Evolutionary conservation across 1,140 invertebrate genomes (phyloP).

Genomic region (Sycophaga agraensis): DNA sequence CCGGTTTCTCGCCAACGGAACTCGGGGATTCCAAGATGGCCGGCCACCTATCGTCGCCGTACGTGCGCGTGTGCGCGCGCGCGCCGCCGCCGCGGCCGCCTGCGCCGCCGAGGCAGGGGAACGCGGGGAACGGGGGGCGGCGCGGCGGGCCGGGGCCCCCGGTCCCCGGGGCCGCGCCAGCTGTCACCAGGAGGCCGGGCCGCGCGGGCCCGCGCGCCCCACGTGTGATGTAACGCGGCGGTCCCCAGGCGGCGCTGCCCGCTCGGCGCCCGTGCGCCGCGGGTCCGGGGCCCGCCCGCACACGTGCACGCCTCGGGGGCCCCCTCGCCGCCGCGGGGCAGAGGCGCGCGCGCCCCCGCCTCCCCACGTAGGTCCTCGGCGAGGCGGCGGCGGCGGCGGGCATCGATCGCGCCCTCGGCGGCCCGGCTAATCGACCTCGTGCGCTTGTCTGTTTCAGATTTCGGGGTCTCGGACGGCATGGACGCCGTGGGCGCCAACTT

Average conservation of each 20-base stretch:
- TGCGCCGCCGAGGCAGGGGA: too few species aligned
- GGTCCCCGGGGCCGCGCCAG: too few species aligned
- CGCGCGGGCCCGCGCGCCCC: too few species aligned
- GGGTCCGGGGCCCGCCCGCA: too few species aligned
- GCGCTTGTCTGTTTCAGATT: conserved; percentile 50
- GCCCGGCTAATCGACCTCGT: neutral
- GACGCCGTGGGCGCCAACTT: conserved; percentile 55
- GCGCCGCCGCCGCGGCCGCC: neutral
- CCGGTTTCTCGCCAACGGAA: conserved; percentile 43
- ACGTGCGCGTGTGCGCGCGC: neutral
- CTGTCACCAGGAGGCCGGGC: too few species aligned
- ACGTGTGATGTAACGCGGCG: neutral
- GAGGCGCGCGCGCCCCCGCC: neutral
- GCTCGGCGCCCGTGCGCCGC: too few species aligned
- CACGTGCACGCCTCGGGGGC: too few species aligned
- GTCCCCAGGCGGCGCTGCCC: too few species aligned
- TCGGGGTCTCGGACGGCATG: conserved; percentile 55
- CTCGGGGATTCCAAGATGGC: conserved; percentile 53
- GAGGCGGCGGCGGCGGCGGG: neutral
- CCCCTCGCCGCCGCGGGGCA: too few species aligned
- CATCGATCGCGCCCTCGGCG: neutral
- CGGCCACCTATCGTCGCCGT: conserved; percentile 19
- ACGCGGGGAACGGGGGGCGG: too few species aligned
- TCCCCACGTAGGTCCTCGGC: neutral
- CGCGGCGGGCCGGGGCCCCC: too few species aligned